phyloP scores from a whole-genome alignment of 1,140 invertebrate species.

The Drosophila lacertosa region DNA sequence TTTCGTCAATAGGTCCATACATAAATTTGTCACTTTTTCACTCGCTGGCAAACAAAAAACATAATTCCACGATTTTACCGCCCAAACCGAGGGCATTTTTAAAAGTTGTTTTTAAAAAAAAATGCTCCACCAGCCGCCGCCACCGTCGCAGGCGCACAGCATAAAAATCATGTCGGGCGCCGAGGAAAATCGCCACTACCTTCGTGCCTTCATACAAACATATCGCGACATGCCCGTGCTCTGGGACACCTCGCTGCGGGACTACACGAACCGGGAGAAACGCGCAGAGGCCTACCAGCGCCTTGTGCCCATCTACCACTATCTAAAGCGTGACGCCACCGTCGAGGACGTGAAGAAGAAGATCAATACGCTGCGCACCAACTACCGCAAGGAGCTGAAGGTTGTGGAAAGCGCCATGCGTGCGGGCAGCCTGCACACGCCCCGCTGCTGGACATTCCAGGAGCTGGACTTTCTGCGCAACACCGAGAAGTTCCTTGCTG shows the following conservation, averaged over 20 bases:
- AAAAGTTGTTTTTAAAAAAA: slow-evolving; percentile 33
- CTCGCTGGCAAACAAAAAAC: slow-evolving; percentile 3
- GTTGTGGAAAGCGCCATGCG: slow-evolving; percentile 74
- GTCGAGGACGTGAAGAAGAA: slow-evolving; percentile 82
- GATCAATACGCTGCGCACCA: slow-evolving; percentile 77
- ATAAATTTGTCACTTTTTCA: slow-evolving; percentile 47
- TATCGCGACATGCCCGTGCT: slow-evolving; percentile 76
- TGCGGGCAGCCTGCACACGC: slow-evolving; percentile 65
- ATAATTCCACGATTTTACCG: slow-evolving; percentile 21
- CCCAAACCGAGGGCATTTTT: slow-evolving; percentile 8
- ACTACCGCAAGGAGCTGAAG: slow-evolving; percentile 78
- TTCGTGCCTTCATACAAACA: slow-evolving; percentile 76
- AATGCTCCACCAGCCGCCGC: slow-evolving; percentile 61
- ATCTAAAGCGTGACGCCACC: slow-evolving; percentile 75
- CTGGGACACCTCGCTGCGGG: slow-evolving; percentile 76
- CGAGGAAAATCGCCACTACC: slow-evolving; percentile 76
- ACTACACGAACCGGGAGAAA: slow-evolving; percentile 80
- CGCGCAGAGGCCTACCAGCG: slow-evolving; percentile 74
- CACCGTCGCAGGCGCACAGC: slow-evolving; percentile 44
- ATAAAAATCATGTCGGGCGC: slow-evolving; percentile 73
- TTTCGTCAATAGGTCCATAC: slow-evolving; percentile 71
- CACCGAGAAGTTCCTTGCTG: slow-evolving; percentile 77
- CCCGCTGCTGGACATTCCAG: slow-evolving; percentile 79
- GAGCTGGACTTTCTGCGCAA: slow-evolving; percentile 78
- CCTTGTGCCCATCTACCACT: slow-evolving; percentile 78